Base-by-base conservation (phyloP, 2,888 invertebrate genomes). In the Xestia c-nigrum region DNA sequence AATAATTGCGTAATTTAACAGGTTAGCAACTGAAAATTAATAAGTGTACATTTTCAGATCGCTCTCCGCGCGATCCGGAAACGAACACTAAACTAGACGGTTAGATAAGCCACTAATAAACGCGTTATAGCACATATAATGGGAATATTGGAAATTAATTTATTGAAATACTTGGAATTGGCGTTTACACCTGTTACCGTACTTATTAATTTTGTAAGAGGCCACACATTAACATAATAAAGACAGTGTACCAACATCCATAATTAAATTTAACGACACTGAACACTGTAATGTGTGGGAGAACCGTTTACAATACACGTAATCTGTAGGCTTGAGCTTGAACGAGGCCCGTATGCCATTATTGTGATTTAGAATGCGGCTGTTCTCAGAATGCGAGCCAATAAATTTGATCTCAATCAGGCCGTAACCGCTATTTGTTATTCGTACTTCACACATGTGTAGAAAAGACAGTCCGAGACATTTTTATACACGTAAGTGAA, bases 371-470 rank as follows among this genome's bases (percentile, higher is more conserved):
- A 95, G 94, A 92, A 91, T 92, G 92, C 91, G 94, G 93, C 90
- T 92, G 91, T 92, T 94, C 91, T 92, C 93, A 94, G 94, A 95
- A 95, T 94, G 94, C 90, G 93, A 92, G 92, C 94, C 94, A 93
- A 93, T 96, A 96, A 96, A 96, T 96, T 95, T 94, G 96, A 96
- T 96, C 95, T 94, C 95, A 96, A 96, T 96, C 96, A 95, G 94
- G 87, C 88, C 92, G 92, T 92, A 93, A 93, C 95, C 93, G 92
- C 92, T 92, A 94, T 95, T 95, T 94, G 94, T 95, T 94, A 94
- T 92, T 92, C 90, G 90, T 89, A 91, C 90, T 91, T 91, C 90
- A 90, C 90, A 87, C 85, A 86, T 85, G 83, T 88, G 87, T 88
- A 88, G 85, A 83, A 81, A 78, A 88, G 72, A 87, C 80, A 86